A percentile compares a stretch with the other conserved stretches of the same genome.
phyloP scores from a whole-genome alignment of 2,888 invertebrate species.

The Platycheirus rosarum region DNA sequence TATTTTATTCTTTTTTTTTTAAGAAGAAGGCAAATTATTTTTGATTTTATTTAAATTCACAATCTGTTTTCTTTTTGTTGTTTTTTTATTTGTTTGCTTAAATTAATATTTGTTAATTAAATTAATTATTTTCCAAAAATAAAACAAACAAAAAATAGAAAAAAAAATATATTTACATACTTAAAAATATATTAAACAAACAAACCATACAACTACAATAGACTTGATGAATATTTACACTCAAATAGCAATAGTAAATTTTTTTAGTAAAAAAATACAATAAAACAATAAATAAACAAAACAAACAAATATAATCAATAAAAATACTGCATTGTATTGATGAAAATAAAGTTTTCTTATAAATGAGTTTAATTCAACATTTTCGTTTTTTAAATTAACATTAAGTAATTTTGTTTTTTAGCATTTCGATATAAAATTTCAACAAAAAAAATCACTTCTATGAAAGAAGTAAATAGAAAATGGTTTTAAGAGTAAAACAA shows the following conservation, averaged over 20 bases:
- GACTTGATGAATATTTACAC: slow-evolving; percentile 74
- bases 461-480: neutral
- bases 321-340: slow-evolving; percentile 40
- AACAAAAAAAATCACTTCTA: too few species aligned
- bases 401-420: slow-evolving; percentile 29
- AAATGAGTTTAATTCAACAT: slow-evolving; percentile 75
- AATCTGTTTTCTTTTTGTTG: slow-evolving; percentile 42
- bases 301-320: slow-evolving; percentile 66
- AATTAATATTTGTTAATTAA: slow-evolving; percentile 18
- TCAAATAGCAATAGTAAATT: slow-evolving; percentile 75
- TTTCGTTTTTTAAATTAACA: slow-evolving; percentile 15
- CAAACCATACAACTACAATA: slow-evolving; percentile 74
- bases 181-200: slow-evolving; percentile 66
- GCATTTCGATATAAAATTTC: neutral
- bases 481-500: too few species aligned
- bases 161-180: slow-evolving; percentile 73
- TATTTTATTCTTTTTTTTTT: neutral
- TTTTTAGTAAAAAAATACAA: slow-evolving; percentile 75
- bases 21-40: slow-evolving; percentile 1
- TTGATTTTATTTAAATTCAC: slow-evolving; percentile 10
- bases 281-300: slow-evolving; percentile 65
- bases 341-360: slow-evolving; percentile 74
- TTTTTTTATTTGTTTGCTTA: slow-evolving; percentile 72
- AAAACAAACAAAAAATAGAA: slow-evolving; percentile 42
- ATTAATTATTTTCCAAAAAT: slow-evolving; percentile 63